Evolutionary conservation across 2,113 vertebrate genomes (phyloP).

Genomic region (Plectropomus leopardus): DNA sequence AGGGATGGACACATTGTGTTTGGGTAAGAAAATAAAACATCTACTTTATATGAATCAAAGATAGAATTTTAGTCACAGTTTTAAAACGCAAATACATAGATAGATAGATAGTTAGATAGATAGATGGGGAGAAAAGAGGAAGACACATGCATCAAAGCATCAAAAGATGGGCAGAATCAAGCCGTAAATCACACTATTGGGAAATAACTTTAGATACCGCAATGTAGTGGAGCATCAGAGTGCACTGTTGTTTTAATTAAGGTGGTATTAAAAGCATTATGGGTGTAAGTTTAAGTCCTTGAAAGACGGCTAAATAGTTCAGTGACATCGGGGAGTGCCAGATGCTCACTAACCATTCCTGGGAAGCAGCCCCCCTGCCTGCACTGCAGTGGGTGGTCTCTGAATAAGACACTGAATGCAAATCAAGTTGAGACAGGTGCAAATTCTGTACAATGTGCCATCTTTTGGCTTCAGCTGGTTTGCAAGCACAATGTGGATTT

Average conservation of each 20-base stretch:
- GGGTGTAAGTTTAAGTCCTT: conserved; percentile 73
- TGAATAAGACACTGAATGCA: conserved; percentile 68
- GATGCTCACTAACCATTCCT: conserved; percentile 88
- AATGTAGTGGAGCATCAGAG: conserved; percentile 62
- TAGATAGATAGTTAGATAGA: neutral
- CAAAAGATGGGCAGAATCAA: conserved; percentile 36
- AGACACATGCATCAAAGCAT: conserved; percentile 44
- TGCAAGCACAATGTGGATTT: neutral
- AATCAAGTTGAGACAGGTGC: conserved; percentile 69
- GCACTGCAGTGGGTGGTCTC: conserved; percentile 64
- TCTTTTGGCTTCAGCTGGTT: conserved; percentile 43
- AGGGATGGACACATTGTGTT: neutral
- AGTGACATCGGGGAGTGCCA: conserved; percentile 90
- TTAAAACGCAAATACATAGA: neutral
- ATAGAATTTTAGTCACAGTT: neutral
- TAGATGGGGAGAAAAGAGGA: neutral
- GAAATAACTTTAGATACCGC: conserved; percentile 44
- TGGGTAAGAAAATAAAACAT: neutral
- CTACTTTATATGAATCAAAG: no score
- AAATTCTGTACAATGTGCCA: conserved; percentile 60
- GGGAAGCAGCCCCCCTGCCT: conserved; percentile 84
- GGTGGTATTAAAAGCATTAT: conserved; percentile 77
- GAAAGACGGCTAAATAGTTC: conserved; percentile 84
- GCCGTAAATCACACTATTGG: conserved; percentile 14
- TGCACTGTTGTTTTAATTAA: conserved; percentile 79